A percentile compares a stretch with the other conserved stretches of the same genome.
These are phyloP conservation scores for Sericinus montela DNA, from an alignment of 2,888 invertebrate species.

Conservation along the genomic window DNA sequence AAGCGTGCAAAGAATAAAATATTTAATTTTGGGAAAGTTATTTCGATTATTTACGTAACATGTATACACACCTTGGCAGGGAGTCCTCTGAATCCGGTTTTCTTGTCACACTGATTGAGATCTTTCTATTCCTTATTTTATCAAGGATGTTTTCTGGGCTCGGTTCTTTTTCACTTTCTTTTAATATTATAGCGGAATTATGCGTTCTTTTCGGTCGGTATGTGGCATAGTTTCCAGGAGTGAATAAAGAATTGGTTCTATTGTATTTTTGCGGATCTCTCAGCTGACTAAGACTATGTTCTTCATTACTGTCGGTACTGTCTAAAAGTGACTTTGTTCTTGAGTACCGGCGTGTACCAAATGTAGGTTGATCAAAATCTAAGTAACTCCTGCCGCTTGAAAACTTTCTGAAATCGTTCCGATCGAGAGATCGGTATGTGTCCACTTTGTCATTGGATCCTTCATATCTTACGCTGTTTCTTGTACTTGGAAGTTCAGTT, in stretches of 20 bases:
- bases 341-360: conserved; percentile 60
- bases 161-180: conserved; percentile 72
- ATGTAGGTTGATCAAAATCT: conserved; percentile 65
- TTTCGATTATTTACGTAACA: conserved; percentile 71
- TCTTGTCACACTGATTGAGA: conserved; percentile 70
- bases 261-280: conserved; percentile 66
- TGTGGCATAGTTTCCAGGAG: conserved; percentile 73
- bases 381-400: conserved; percentile 58
- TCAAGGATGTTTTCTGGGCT: conserved; percentile 74
- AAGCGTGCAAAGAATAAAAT: conserved; percentile 75
- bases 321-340: conserved; percentile 70
- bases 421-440: conserved; percentile 69
- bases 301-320: conserved; percentile 54
- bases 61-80: conserved; percentile 71
- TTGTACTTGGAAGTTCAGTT: conserved; percentile 53
- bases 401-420: conserved; percentile 68
- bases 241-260: conserved; percentile 69
- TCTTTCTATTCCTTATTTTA: conserved; percentile 72
- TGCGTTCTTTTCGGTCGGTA: conserved; percentile 70
- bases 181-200: conserved; percentile 72
- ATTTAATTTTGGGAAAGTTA: conserved; percentile 63
- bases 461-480: conserved; percentile 58
- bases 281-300: conserved; percentile 43
- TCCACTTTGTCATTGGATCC: conserved; percentile 67
- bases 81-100: conserved; percentile 66